These are phyloP conservation scores for Ochropleura leucogaster DNA, from an alignment of 2,888 invertebrate genomes.

Conservation along the genomic window DNA sequence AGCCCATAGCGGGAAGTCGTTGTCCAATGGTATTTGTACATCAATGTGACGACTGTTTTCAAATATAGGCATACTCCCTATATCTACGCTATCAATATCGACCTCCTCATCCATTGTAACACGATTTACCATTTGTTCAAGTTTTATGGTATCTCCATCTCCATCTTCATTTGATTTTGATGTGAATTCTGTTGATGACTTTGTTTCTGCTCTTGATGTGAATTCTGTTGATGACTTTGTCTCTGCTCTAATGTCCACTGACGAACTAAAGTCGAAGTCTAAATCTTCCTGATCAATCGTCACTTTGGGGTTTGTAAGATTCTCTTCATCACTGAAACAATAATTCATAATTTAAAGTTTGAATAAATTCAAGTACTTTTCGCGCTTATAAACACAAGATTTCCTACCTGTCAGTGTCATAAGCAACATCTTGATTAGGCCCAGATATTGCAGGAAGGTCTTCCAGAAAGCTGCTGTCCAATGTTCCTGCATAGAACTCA, in stretches of 20 bases:
- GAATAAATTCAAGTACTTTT: neutral
- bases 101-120: constrained; percentile 68
- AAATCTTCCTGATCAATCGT: constrained; percentile 96
- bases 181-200: constrained; percentile 52
- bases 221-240: constrained; percentile 55
- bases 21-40: constrained; percentile 73
- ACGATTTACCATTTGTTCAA: constrained; percentile 71
- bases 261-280: constrained; percentile 79
- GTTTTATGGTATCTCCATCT: constrained; percentile 58
- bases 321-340: constrained; percentile 92
- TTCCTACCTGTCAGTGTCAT: constrained; percentile 82
- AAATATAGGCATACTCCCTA: constrained; percentile 74
- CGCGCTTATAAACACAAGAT: neutral
- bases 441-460: constrained; percentile 86
- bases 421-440: constrained; percentile 72
- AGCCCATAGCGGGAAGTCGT: constrained; percentile 90
- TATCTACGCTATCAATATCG: constrained; percentile 69
- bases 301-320: constrained; percentile 94
- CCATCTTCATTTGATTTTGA: constrained; percentile 45
- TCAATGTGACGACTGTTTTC: constrained; percentile 77
- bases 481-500: constrained; percentile 92
- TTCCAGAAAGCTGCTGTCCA: constrained; percentile 94
- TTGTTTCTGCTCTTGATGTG: constrained; percentile 49
- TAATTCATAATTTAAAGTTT: neutral
- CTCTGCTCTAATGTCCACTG: constrained; percentile 57